These are phyloP conservation scores for Amphiduros pacificus DNA, from an alignment of 2,888 invertebrate species.

Conservation along the genomic window DNA sequence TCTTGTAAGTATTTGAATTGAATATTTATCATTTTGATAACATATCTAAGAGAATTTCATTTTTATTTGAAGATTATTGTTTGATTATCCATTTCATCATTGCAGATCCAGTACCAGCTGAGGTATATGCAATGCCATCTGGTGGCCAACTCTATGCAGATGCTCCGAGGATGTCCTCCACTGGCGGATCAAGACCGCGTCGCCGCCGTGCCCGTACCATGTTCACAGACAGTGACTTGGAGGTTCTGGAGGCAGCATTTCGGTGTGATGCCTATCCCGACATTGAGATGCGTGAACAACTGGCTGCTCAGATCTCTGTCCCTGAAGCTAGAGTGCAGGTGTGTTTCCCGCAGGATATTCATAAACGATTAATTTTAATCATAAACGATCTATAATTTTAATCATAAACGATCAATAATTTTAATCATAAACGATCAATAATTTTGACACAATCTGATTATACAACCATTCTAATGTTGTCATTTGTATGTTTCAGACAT, in stretches of 20 bases:
- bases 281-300: constrained; percentile 8
- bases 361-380: not conserved
- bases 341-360: not conserved
- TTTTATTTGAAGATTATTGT: too few relatives aligned
- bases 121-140: too few relatives aligned
- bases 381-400: not conserved
- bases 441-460: not conserved
- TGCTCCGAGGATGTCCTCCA: too few relatives aligned
- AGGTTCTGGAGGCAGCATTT: constrained; percentile 9
- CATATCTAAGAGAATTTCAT: too few relatives aligned
- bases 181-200: too few relatives aligned
- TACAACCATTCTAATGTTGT: not conserved
- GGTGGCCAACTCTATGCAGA: too few relatives aligned
- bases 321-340: constrained; percentile 17
- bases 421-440: not conserved
- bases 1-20: too few relatives aligned
- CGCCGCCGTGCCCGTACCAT: constrained; percentile 8
- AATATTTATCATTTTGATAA: too few relatives aligned
- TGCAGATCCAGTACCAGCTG: too few relatives aligned
- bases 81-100: too few relatives aligned
- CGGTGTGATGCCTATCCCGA: constrained; percentile 7
- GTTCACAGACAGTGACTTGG: constrained; percentile 5
- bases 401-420: not conserved
- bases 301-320: constrained; percentile 6
- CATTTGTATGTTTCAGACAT: constrained; percentile 10